Conservation (phyloP, 1,140 invertebrate genomes). For the Battus philenor region DNA sequence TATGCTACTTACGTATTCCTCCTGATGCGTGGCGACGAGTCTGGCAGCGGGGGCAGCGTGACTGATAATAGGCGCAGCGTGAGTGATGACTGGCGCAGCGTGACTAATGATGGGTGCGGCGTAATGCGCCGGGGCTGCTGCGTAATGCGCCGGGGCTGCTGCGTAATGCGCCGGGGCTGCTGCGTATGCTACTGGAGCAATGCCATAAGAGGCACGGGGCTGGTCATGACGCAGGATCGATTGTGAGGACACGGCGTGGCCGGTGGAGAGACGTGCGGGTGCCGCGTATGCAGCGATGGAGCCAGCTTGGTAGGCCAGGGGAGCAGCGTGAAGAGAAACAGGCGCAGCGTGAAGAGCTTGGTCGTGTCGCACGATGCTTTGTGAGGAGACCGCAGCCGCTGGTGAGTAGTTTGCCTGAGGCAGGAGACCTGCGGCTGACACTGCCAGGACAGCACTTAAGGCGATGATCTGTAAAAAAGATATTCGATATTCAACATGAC, state of each 20-base stretch:
- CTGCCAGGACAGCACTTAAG: constrained; percentile 41
- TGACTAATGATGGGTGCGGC: constrained; percentile 48
- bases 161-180: constrained; percentile 1
- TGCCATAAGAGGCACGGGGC: constrained; percentile 42
- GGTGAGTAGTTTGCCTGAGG: constrained; percentile 43
- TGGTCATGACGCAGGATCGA: constrained; percentile 38
- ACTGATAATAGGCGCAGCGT: constrained; percentile 22
- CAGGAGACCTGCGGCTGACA: constrained; percentile 41
- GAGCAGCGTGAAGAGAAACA: constrained; percentile 29
- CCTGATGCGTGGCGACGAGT: constrained; percentile 3
- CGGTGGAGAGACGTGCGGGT: constrained; percentile 19
- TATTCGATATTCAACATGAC: too few relatives aligned
- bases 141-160: constrained; percentile 45
- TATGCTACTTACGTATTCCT: constrained; percentile 14
- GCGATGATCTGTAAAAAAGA: constrained; percentile 42
- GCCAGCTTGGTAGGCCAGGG: constrained; percentile 31
- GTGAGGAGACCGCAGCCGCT: constrained; percentile 50
- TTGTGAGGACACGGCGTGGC: constrained; percentile 32
- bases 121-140: constrained; percentile 57
- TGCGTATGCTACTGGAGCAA: constrained; percentile 26
- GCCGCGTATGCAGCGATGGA: constrained; percentile 30
- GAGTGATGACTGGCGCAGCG: constrained; percentile 18
- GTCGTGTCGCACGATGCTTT: constrained; percentile 56
- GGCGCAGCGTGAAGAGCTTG: constrained; percentile 33
- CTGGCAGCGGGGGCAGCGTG: too few relatives aligned